phyloP scores from a whole-genome alignment of 2,113 vertebrate species.

The Glareola pratincola region DNA sequence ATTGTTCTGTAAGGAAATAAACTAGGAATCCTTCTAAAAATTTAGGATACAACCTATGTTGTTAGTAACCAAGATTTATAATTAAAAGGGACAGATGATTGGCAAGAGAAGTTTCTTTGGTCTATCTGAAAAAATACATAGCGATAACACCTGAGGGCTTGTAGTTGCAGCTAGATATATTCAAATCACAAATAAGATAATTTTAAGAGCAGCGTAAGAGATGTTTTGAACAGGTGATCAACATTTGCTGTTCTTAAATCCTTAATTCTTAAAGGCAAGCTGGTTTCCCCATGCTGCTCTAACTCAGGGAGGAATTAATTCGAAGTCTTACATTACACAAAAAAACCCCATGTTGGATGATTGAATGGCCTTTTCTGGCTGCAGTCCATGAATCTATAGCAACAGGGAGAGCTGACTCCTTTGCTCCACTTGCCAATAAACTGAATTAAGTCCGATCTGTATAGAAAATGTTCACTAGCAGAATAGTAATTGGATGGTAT shows the following conservation, averaged over 20 bases:
- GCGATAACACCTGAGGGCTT: not conserved
- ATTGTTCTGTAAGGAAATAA: not conserved
- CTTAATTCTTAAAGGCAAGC: not conserved
- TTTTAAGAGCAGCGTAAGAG: not conserved
- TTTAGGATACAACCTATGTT: not conserved
- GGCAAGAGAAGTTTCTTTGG: not conserved
- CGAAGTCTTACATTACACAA: not conserved
- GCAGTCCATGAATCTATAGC: not conserved
- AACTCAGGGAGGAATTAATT: not conserved
- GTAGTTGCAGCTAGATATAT: not conserved
- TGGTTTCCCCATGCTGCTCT: not conserved
- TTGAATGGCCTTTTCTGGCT: constrained; percentile 20
- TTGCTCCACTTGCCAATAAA: constrained; percentile 21
- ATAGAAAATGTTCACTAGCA: not conserved
- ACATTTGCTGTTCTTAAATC: not conserved
- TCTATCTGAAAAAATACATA: not conserved
- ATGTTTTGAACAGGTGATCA: not conserved
- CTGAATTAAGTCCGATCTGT: not conserved
- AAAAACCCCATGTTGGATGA: not conserved
- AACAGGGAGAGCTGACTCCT: not conserved
- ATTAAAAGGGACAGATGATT: not conserved
- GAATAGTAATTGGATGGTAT: not conserved
- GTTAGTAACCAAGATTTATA: not conserved
- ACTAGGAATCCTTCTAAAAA: not conserved
- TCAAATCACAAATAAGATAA: not conserved